Evolutionary conservation across 1,140 invertebrate species (phyloP), one percentile per base, ranked within the genome.

Genomic region (Halesus radiatus): DNA sequence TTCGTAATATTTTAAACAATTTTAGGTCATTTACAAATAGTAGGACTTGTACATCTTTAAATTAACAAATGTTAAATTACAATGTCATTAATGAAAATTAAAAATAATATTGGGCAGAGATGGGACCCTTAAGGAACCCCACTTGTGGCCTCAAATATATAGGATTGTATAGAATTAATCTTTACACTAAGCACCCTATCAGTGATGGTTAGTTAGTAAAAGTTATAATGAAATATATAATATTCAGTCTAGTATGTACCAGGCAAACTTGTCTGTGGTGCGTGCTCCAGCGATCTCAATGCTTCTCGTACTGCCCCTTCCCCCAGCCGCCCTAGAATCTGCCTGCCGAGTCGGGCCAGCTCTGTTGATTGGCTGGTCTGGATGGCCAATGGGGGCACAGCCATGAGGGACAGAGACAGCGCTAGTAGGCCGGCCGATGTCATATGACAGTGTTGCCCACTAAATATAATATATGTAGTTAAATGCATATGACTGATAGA

Each of bases 341-440:
- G 29, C n/a, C 85, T 84, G 15, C 58, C 50, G 3, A 80, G 53
- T 50, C 70, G 68, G 6, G 72, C 16, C 6, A 80, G 29, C 26
- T 53, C 22, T 16, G 20, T 53, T 0, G 52, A 54, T 26, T 56
- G 50, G 26, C 74, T 60, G 3, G 16, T n/a, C 3, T 86, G 78
- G 85, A 91, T 91, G 20, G 89, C 32, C 15, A 50, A 13, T 3
- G 75, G 75, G 16, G 68, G n/a, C 22, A 64, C 74, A 3, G 84
- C 85, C 82, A 93, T 85, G 8, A 92, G 84, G 3, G 86, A 80
- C 85, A 92, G 91, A 18, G 89, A 89, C 62, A 93, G 87, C 64
- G 90, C 87, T 3, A 92, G 86, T 8, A 93, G 85, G 5, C 91
- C 90, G 85, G 90, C 87, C 3, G 91, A 32, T 20, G 92, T 88